Base-by-base conservation (phyloP, 2,888 invertebrate genomes). In the Chydorus sphaericus region DNA sequence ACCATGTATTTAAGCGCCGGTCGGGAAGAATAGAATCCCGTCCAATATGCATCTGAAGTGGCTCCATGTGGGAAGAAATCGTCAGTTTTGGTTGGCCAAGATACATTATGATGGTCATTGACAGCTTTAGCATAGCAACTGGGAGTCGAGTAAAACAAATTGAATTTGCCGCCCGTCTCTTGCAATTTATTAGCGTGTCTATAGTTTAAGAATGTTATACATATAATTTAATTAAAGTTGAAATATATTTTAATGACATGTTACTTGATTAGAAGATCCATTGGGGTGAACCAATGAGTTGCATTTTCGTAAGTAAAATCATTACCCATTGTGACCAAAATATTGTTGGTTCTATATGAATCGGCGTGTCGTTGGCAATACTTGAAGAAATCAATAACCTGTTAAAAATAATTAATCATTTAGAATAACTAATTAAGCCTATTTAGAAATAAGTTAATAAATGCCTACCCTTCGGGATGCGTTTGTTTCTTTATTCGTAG, bases 51-150 rank as follows among this genome's bases (percentile, higher is more conserved):
- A 64, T 90, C 83, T 0, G 81, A 77, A 66, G 85, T 85, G 54
- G 84, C 84, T 1, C 91, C 87, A 70, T 89, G 92, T 0, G 93
- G 93, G 69, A 93, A 90, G 73, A 91, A 92, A 65, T 93, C 93
- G 62, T 91, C 89, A 1, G 73, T 72, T 68, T 91, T 92, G 0
- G 75, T 75, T 0, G 82, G 75, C 73, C 85, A 80, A 0, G 78
- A 76, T 8, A 79, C 71, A n/a, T 80, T 71, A 11, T 80, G 76
- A 1, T 79, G 75, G 56, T 85, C 81, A 60, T 85, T 78, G 0
- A 91, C 73, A 0, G 88, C 79, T 65, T 88, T 83, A 56, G 89
- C 64, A 65, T 90, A 90, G 64, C 90, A 90, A 0, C 84, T 81
- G 0, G 90, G 90, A 0, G 89, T 89, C 0, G 90, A 90, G 65